Conservation (phyloP, 2,888 invertebrate genomes). For the Amphipyra tragopoginis region DNA sequence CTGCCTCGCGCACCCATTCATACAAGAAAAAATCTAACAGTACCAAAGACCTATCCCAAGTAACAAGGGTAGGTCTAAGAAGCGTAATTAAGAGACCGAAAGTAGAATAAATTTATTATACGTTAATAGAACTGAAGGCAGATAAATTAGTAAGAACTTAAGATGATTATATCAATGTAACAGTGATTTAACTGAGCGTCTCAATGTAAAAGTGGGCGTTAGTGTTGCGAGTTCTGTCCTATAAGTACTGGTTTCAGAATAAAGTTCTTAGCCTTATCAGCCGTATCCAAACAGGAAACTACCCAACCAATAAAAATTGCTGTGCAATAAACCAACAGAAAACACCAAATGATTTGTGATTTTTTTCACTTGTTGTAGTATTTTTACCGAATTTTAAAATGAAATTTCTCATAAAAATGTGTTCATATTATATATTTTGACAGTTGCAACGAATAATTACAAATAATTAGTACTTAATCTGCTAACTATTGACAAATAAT, state of each 20-base stretch:
- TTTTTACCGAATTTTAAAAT: too few species aligned
- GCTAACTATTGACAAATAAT: neutral
- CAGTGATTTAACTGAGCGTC: too few species aligned
- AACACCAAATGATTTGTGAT: neutral
- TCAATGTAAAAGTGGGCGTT: neutral
- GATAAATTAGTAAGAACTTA: neutral
- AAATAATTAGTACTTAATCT: constrained; percentile 30
- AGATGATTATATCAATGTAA: neutral
- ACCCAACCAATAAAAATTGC: neutral
- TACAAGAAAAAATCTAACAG: constrained; percentile 96
- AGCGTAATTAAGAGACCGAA: constrained; percentile 3
- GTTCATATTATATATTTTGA: neutral
- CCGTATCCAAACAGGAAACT: neutral
- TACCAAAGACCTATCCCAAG: constrained; percentile 10
- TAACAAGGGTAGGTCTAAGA: constrained; percentile 11
- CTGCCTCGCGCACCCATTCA: constrained; percentile 98
- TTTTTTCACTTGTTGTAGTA: neutral
- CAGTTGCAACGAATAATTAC: constrained; percentile 13
- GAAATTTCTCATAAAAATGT: too few species aligned
- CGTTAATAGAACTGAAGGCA: constrained; percentile 4
- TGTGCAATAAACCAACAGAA: neutral
- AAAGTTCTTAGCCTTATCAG: neutral
- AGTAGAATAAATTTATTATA: constrained; percentile 2
- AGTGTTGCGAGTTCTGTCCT: neutral
- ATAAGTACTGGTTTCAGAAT: neutral